phyloP scores from a whole-genome alignment of 2,797 vertebrate genomes.

The Tympanoctomys barrerae region DNA sequence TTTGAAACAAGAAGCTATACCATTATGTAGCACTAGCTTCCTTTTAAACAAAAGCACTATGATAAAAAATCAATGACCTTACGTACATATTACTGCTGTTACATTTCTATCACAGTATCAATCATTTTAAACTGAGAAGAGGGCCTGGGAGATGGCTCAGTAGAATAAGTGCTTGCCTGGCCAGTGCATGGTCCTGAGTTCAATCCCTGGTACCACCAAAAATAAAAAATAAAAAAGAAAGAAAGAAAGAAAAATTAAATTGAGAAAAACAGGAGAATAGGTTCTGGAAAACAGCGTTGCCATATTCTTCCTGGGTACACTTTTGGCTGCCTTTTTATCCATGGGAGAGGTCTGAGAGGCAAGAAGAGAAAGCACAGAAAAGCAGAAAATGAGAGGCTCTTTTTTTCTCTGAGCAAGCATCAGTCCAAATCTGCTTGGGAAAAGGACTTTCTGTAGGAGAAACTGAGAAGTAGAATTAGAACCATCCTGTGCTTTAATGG shows the following conservation, averaged over 20 bases:
- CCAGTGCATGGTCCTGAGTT: no score
- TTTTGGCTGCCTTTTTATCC: not conserved
- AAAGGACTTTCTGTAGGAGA: not conserved
- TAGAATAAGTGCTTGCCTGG: no score
- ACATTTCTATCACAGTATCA: not conserved
- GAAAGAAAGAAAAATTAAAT: no score
- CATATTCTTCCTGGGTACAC: not conserved
- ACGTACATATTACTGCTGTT: not conserved
- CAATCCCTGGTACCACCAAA: no score
- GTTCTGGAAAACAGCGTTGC: not conserved
- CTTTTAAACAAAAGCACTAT: not conserved
- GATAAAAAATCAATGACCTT: not conserved
- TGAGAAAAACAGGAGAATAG: not conserved
- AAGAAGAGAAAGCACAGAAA: not conserved
- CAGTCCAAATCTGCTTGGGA: not conserved
- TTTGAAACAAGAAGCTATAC: conserved; percentile 21
- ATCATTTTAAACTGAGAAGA: not conserved
- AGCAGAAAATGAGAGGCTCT: not conserved
- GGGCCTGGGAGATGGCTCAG: no score
- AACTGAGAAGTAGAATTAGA: not conserved
- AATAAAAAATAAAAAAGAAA: no score
- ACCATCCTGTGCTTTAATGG: not conserved
- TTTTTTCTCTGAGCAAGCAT: not conserved
- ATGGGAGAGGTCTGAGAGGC: not conserved
- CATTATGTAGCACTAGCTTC: not conserved